Evolutionary conservation across 1,140 invertebrate genomes (phyloP).

Genomic region (Maconellicoccus hirsutus): DNA sequence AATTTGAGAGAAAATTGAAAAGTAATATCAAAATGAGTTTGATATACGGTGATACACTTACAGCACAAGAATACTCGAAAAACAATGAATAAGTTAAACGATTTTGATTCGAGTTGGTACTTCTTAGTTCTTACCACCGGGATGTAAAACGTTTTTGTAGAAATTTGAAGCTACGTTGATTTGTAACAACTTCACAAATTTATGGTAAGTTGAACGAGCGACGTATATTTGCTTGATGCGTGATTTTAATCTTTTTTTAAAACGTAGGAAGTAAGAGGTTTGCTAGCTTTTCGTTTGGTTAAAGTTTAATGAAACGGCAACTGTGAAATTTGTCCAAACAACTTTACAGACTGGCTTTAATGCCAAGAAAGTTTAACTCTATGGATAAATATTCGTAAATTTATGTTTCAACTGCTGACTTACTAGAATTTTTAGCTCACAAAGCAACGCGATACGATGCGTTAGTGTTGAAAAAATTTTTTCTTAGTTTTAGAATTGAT

Average conservation of each 20-base stretch:
- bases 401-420: not conserved
- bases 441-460: not conserved
- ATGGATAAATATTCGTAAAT: not conserved
- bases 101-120: no score
- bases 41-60: no score
- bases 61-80: no score
- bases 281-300: not conserved
- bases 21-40: no score
- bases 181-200: no score
- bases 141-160: no score
- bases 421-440: not conserved
- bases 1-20: no score
- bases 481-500: not conserved
- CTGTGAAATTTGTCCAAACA: not conserved
- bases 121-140: no score
- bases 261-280: not conserved
- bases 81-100: no score
- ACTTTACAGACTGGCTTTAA: not conserved
- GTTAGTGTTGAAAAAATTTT: not conserved
- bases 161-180: no score
- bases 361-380: not conserved
- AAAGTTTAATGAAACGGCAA: conserved; percentile 10
- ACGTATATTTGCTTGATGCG: not conserved
- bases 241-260: conserved; percentile 1
- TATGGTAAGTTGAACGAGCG: not conserved